These are phyloP conservation scores for Nephrocerus scutellatus DNA, from an alignment of 2,888 invertebrate species.

Conservation along the genomic window DNA sequence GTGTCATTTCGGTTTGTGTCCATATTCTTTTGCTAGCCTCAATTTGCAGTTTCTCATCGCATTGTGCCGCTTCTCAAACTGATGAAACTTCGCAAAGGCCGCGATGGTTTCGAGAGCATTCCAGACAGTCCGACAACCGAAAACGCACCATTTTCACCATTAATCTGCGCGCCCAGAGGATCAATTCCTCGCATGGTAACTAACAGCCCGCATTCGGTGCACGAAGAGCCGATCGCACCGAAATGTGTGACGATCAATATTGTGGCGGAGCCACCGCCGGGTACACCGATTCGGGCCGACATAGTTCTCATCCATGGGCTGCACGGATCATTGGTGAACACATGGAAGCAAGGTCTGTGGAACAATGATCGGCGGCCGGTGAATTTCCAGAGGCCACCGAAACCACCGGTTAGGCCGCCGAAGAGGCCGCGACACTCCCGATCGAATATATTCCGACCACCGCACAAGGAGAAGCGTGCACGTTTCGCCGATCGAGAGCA, in stretches of 20 bases:
- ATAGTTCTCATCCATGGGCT: conserved; percentile 73
- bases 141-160: conserved; percentile 16
- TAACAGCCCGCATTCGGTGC: conserved; percentile 8
- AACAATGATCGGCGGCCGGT: conserved; percentile 44
- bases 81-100: conserved; percentile 40
- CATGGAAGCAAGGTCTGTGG: conserved; percentile 77
- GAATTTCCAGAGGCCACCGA: conserved; percentile 43
- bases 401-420: conserved; percentile 42
- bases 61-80: conserved; percentile 43
- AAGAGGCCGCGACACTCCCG: conserved; percentile 42
- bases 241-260: conserved; percentile 42
- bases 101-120: conserved; percentile 37
- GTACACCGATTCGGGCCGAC: conserved; percentile 52
- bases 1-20: conserved; percentile 5
- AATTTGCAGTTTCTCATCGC: conserved; percentile 38
- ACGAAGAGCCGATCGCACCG: conserved; percentile 26
- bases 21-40: neutral
- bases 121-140: conserved; percentile 29
- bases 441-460: conserved; percentile 32
- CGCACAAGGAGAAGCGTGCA: conserved; percentile 40
- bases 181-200: conserved; percentile 17
- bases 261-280: conserved; percentile 41
- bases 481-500: conserved; percentile 28
- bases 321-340: conserved; percentile 64
- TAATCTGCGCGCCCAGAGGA: conserved; percentile 24